Conservation (phyloP, 2,113 vertebrate species). For the Picathartes gymnocephalus region DNA sequence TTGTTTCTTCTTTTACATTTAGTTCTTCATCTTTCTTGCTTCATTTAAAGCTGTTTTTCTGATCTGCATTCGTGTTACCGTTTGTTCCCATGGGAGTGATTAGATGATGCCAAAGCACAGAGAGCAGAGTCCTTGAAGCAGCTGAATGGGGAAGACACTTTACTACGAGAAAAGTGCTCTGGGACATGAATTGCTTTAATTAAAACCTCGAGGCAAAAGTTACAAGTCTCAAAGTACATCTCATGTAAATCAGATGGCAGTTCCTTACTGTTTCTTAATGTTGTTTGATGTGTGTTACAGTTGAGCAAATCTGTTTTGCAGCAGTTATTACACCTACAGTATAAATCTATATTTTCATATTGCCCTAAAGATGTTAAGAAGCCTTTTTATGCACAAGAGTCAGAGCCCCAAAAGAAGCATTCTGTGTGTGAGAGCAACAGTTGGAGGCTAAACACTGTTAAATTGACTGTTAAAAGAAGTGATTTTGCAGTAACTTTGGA, state of each 20-base stretch:
- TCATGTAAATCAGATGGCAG: constrained; percentile 22
- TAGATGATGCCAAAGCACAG: not conserved
- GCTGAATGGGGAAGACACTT: not conserved
- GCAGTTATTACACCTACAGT: not conserved
- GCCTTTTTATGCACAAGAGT: not conserved
- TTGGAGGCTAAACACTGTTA: constrained; percentile 27
- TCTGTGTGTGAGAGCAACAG: not conserved
- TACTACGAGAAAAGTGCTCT: not conserved
- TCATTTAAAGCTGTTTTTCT: not conserved
- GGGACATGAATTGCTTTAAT: constrained; percentile 39
- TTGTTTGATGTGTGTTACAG: not conserved
- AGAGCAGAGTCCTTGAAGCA: constrained; percentile 3
- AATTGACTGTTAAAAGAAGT: not conserved
- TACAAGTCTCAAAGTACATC: constrained; percentile 35
- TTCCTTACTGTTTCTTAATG: not conserved
- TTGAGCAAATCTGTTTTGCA: not conserved
- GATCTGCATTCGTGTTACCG: not conserved
- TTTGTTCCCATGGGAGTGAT: not conserved
- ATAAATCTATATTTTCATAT: not conserved
- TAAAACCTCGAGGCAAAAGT: constrained; percentile 34
- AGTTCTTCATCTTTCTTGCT: not conserved
- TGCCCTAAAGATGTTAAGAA: not conserved
- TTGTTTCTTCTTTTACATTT: not conserved
- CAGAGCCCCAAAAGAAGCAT: not conserved
- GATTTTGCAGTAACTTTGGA: not conserved